Evolutionary conservation across 2,888 invertebrate genomes (phyloP), one percentile per base, ranked within the genome.

Genomic region (Belgica antarctica): DNA sequence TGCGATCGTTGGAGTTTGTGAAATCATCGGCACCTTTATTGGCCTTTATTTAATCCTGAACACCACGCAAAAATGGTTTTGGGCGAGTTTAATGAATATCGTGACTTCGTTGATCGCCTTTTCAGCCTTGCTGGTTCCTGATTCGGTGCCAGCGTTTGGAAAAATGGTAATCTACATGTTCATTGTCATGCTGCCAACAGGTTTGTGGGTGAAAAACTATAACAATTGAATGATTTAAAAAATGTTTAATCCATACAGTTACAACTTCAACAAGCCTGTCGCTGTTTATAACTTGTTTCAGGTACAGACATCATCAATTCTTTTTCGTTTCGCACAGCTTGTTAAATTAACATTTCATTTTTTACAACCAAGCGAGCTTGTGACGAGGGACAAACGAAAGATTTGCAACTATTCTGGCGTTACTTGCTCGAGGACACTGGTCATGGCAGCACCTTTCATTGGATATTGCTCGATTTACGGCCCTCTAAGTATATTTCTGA

Each of bases 381-480:
- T 81, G 1, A 75, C 75, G 31, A 75, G 74, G 2, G 79, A 79
- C 8, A 79, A 78, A 36, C 77, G 77, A 71, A 80, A 77, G 71
- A 78, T 79, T 25, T 77, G 78, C 41, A 75, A 77, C 31, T 80
- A 78, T 69, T 80, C 80, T 25, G 78, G 80, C 25, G 79, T 80
- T 66, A 79, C 79, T 61, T 80, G 79, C 78, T 80, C 80, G 24
- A 76, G 80, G 12, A 78, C 79, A 70, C 80, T 80, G 79, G 76
- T 80, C 1, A 72, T 80, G 36, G 77, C 77, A 3, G 80, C 79
- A 12, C 80, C 80, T 24, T 80, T 80, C 68, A 75, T 80, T 62
- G 80, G 80, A 10, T 78, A 79, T 17, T 78, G 77, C 24, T 75
- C 78, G 17, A 77, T 79, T 68, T 76, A 79, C 72, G 79, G 79